Evolutionary conservation across 2,113 vertebrate species (phyloP).

Genomic region (Naja naja): DNA sequence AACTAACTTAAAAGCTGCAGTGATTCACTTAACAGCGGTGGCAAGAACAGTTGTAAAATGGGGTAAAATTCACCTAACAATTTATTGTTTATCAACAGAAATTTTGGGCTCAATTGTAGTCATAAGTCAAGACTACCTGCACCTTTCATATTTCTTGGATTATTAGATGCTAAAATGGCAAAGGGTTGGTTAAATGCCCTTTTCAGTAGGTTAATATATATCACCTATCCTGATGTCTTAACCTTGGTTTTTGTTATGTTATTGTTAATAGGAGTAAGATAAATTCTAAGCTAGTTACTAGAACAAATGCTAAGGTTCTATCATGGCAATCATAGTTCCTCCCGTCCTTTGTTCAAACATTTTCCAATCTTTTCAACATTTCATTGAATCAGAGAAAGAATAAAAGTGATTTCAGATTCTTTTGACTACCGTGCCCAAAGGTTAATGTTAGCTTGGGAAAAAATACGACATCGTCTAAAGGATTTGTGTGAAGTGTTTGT

Average conservation of each 20-base stretch:
- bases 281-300: neutral
- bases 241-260: neutral
- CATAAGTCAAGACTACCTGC: too few species aligned
- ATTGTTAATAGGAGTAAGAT: neutral
- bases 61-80: too few species aligned
- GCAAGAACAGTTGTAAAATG: neutral
- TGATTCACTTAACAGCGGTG: neutral
- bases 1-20: neutral
- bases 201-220: neutral
- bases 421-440: neutral
- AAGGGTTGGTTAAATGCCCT: neutral
- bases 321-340: too few species aligned
- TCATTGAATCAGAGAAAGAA: neutral
- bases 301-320: neutral
- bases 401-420: constrained; percentile 6
- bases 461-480: neutral
- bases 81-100: too few species aligned
- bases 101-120: neutral
- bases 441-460: neutral
- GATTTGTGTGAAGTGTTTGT: neutral
- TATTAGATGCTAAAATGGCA: neutral
- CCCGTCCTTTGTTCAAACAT: neutral
- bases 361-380: neutral
- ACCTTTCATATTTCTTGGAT: neutral
- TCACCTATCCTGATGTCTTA: neutral